A percentile compares a stretch with the other conserved stretches of the same genome.
Evolutionary conservation across 30 jellyfish, hydroid and myxozoan genomes (phyloP).

Genomic region (Mastigias papua): DNA sequence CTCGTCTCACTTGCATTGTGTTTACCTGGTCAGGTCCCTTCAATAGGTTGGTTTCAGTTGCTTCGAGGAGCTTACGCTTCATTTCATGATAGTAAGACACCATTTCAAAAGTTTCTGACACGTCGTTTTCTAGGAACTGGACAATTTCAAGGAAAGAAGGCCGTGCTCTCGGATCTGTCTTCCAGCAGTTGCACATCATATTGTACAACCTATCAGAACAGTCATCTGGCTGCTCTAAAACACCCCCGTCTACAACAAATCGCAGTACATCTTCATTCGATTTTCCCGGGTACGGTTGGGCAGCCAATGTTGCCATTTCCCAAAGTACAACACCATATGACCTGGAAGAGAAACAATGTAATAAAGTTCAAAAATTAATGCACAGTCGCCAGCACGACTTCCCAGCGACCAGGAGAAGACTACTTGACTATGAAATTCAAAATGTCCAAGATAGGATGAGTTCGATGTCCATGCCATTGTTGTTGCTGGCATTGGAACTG

Average conservation of each 20-base stretch:
- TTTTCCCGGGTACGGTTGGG: conserved; percentile 97
- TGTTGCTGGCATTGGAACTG: too few species aligned
- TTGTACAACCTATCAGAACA: conserved; percentile 83
- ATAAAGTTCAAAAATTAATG: too few species aligned
- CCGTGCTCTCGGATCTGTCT: conserved; percentile 80
- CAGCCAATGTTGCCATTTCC: conserved; percentile 96
- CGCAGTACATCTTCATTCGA: conserved; percentile 91
- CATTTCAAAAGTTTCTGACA: conserved; percentile 75
- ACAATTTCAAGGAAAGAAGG: conserved; percentile 92
- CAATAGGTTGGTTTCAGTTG: conserved; percentile 69
- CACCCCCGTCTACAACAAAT: conserved; percentile 91
- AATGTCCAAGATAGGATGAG: too few species aligned
- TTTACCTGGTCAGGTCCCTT: conserved; percentile 66
- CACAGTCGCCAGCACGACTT: too few species aligned
- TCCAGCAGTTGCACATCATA: conserved; percentile 95
- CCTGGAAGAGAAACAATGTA: conserved; percentile 71
- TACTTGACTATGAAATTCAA: too few species aligned
- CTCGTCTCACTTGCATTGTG: conserved; percentile 54
- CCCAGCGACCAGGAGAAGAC: too few species aligned
- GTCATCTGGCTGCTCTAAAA: conserved; percentile 87
- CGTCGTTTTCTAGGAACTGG: conserved; percentile 87
- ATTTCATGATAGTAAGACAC: conserved; percentile 90
- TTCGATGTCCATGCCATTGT: too few species aligned
- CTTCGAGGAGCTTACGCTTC: conserved; percentile 89
- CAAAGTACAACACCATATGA: conserved; percentile 96